Base-by-base conservation (phyloP, 2,113 vertebrate species). In the Lichenostomus cassidix region DNA sequence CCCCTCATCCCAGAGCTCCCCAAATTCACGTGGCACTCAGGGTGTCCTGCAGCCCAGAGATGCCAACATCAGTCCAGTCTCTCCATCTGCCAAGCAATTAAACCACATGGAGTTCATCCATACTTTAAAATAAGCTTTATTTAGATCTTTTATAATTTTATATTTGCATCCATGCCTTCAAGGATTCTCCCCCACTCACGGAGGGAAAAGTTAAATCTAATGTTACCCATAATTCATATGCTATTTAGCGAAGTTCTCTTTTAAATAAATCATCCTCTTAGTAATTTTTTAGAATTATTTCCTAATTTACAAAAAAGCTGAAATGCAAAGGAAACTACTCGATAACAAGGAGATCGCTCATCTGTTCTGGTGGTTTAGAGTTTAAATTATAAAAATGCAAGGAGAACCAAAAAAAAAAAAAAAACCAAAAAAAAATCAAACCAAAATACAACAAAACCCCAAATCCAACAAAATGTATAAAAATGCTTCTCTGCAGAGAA, bases 111-210 rank as follows among this genome's bases (percentile, higher is more conserved):
- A 95, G 76, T 84, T 97, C 96, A 41, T 60, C 88, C 15, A 33
- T 99, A 99, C 99, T 99, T 99, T 99, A 99, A 99, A 99, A 99
- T 99, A 99, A 99, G 97, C 97, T 99, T 98, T 99, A 99, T 99
- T 99, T 99, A 98, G 96, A 98, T 98, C 98, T 98, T 98, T 98
- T 98, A 98, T 98, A 98, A 96, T 97, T 97, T 98, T 96, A 98
- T 98, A 98, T 98, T 98, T 98, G 98, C 98, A 99, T 98, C 98
- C 99, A 99, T 99, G 99, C 99, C 98, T 98, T 98, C 94, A 91
- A 98, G 98, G 98, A 98, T 90, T 97, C 96, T 98, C 96, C 98
- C 98, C 98, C 97, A 79, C 69, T 97, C 97, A 84, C 10, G 5
- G 22, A 42, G 97, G 96, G 96, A 78, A 80, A 97, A 97, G 97